Conservation (phyloP, 1,140 invertebrate species). For the Papilio machaon region DNA sequence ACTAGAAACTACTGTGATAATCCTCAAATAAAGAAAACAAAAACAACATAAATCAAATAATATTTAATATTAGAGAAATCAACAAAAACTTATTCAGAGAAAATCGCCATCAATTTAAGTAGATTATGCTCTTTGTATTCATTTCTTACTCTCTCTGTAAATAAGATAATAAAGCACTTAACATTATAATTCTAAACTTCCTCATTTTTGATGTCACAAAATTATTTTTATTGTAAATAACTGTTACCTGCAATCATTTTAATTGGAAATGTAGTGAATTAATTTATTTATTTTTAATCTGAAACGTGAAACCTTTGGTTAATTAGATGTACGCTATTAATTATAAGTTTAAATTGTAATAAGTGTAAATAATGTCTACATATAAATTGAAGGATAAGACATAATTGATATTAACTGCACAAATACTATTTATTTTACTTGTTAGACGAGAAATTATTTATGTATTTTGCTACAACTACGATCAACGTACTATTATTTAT, state of each 20-base stretch:
- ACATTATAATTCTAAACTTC: slow-evolving; percentile 43
- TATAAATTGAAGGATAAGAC: slow-evolving; percentile 46
- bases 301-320: slow-evolving; percentile 69
- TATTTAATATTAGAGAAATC: not conserved
- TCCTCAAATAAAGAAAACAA: not conserved
- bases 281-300: slow-evolving; percentile 80
- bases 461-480: slow-evolving; percentile 15
- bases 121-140: not conserved
- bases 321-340: slow-evolving; percentile 75
- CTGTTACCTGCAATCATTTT: slow-evolving; percentile 49
- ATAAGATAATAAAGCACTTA: slow-evolving; percentile 59
- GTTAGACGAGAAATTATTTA: slow-evolving; percentile 16
- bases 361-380: slow-evolving; percentile 73
- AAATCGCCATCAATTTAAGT: not conserved
- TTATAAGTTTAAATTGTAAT: slow-evolving; percentile 65
- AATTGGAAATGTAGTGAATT: slow-evolving; percentile 66
- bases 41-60: slow-evolving; percentile 1
- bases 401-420: slow-evolving; percentile 47
- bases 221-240: slow-evolving; percentile 65
- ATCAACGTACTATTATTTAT: not conserved
- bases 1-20: slow-evolving; percentile 22
- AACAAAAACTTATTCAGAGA: not conserved
- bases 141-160: slow-evolving; percentile 55
- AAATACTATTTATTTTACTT: slow-evolving; percentile 34
- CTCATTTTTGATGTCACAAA: slow-evolving; percentile 48